phyloP scores from a whole-genome alignment of 2,797 vertebrate species.

The Poeciliopsis infans region DNA sequence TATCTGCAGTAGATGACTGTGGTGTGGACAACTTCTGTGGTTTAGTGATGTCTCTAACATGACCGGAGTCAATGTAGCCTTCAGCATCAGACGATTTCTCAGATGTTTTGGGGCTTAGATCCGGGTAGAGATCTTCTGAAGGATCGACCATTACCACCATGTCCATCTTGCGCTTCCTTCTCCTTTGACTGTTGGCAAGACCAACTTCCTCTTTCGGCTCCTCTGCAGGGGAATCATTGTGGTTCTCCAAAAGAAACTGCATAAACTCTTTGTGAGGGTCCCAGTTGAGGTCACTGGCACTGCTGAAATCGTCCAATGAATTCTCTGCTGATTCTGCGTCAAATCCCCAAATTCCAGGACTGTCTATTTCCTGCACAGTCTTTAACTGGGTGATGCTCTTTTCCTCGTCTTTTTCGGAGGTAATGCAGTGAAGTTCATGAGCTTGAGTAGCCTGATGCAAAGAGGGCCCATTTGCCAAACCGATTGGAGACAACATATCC shows the following conservation, averaged over 20 bases:
- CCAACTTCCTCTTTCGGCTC: constrained; percentile 71
- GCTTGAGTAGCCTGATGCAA: constrained; percentile 87
- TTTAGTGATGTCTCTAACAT: constrained; percentile 80
- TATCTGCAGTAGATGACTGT: constrained; percentile 81
- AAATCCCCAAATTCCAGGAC: constrained; percentile 85
- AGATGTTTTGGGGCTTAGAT: constrained; percentile 69
- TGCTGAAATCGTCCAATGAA: constrained; percentile 88
- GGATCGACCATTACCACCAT: constrained; percentile 94
- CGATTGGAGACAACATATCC: constrained; percentile 81
- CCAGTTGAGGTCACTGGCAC: constrained; percentile 85
- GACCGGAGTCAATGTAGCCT: constrained; percentile 67
- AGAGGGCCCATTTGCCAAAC: constrained; percentile 93
- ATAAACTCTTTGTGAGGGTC: constrained; percentile 94
- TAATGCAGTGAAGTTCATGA: constrained; percentile 81
- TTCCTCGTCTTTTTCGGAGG: constrained; percentile 86
- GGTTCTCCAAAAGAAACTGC: constrained; percentile 89
- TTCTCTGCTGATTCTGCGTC: constrained; percentile 86
- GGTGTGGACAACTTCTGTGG: constrained; percentile 86
- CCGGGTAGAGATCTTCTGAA: constrained; percentile 87
- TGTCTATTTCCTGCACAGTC: constrained; percentile 87
- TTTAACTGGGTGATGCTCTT: constrained; percentile 91
- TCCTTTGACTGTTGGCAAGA: constrained; percentile 81
- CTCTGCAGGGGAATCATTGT: constrained; percentile 84
- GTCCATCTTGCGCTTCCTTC: constrained; percentile 95
- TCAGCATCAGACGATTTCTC: constrained; percentile 82